Percentiles rank a stretch among this genome's conserved stretches.
Conservation (phyloP, 2,888 invertebrate genomes). For the Amblyjoppa proteus region DNA sequence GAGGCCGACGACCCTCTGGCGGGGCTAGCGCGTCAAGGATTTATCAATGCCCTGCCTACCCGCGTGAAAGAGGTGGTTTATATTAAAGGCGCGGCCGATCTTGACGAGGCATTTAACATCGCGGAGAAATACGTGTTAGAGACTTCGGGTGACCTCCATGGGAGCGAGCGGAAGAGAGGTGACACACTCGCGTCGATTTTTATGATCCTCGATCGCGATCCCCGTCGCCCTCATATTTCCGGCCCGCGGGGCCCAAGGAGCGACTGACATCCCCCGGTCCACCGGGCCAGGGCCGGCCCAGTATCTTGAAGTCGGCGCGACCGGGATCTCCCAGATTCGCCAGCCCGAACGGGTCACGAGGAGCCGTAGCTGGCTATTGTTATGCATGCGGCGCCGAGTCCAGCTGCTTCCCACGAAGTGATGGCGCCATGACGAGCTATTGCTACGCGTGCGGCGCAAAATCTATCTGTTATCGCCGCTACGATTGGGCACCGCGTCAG, state of each 20-base stretch:
- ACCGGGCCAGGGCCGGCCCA: no score
- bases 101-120: background rate
- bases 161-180: rapidly evolving
- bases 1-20: background rate
- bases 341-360: background rate
- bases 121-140: background rate
- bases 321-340: background rate
- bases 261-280: no score
- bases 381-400: background rate
- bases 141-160: no score
- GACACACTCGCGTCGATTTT: background rate
- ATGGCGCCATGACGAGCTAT: background rate
- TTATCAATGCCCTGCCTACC: background rate
- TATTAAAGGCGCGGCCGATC: background rate
- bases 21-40: background rate
- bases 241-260: background rate
- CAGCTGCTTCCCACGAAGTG: background rate
- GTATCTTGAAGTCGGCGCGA: background rate
- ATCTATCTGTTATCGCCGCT: background rate
- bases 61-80: background rate
- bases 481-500: background rate
- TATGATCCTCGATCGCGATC: background rate
- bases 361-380: background rate
- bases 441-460: background rate
- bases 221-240: background rate